phyloP scores from a whole-genome alignment of 37 sponge, comb jelly and placozoan species.

The Oopsacas minuta region DNA sequence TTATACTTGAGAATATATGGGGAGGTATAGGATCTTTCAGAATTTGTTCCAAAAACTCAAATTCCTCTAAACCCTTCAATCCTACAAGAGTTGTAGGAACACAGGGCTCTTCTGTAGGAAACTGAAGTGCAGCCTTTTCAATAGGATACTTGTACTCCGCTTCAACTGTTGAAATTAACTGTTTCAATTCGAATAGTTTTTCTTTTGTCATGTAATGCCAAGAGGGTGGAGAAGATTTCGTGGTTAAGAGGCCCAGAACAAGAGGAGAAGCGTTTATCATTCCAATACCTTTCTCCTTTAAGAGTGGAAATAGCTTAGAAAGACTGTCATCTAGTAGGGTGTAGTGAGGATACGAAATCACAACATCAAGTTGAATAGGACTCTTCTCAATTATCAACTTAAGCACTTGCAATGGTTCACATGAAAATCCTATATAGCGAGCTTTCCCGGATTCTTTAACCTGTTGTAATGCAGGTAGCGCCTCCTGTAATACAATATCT shows the following conservation, averaged over 20 bases:
- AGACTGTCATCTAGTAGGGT: conserved; percentile 65
- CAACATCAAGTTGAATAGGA: conserved; percentile 54
- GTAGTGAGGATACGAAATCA: conserved; percentile 64
- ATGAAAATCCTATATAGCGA: conserved; percentile 80
- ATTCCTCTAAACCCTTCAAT: conserved; percentile 5
- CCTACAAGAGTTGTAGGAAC: not conserved
- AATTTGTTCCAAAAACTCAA: not conserved
- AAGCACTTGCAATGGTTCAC: conserved; percentile 52
- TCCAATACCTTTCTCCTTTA: conserved; percentile 42
- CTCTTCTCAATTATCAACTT: conserved; percentile 33
- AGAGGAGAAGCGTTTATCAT: conserved; percentile 84
- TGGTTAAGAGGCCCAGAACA: conserved; percentile 68
- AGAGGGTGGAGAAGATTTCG: not conserved
- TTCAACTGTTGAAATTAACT: not conserved
- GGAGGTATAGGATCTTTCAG: not conserved
- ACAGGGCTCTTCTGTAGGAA: not conserved
- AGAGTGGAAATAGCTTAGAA: conserved; percentile 38
- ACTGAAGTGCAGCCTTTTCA: not conserved
- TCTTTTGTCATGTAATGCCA: not conserved
- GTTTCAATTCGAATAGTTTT: not conserved
- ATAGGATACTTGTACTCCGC: not conserved
- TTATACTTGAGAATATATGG: not conserved
- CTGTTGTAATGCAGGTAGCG: conserved; percentile 67
- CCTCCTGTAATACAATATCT: conserved; percentile 53
- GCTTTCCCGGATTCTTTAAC: conserved; percentile 63